Base-by-base conservation (phyloP, 2,113 vertebrate species). In the Prionailurus bengalensis region DNA sequence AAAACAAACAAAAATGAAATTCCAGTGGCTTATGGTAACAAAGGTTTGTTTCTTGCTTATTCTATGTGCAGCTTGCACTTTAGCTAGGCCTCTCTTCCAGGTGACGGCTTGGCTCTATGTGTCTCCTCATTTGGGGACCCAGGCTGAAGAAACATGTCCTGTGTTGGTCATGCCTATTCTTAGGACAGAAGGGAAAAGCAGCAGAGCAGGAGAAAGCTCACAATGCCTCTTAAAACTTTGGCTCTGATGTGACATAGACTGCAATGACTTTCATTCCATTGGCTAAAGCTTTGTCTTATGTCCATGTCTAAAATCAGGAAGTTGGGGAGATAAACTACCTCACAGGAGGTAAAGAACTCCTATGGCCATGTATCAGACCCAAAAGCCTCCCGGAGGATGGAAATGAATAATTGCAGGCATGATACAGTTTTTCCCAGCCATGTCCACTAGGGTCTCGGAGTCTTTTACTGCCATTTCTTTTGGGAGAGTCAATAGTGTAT, bases 381-480 rank as follows among this genome's bases (percentile, higher is more conserved):
- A 10, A 73, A 53, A 73, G 55, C 53, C 21, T 74, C 53, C 68
- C 55, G 27, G 39, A 93, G 70, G 25, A 81, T 65, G 48, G 12
- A 89, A 55, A 25, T 83, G 68, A 92, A 48, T 55, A 93, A 3
- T 65, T 91, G 65, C 21, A 63, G 68, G n/a, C 90, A 61, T 36
- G 81, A 74, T 45, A 89, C 36, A 27, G 2, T 91, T 94, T 94
- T 21, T 71, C 55, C 27, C 1, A 91, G 39, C 78, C 19, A 11
- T 95, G 27, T n/a, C 48, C 74, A 39, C 13, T 90, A 55, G 74
- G 76, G 16, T 80, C 29, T 94, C 70, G 53, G 33, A 90, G 61
- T 82, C 61, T 31, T 95, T 95, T 73, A 29, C 29, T 88, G 95
- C 31, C 10, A 15, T 96, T 96, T 90, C 16, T 96, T 91, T 58